A percentile compares a stretch with the other conserved stretches of the same genome.
Evolutionary conservation across 1,140 invertebrate species (phyloP).

Genomic region (Drosophila leontia): DNA sequence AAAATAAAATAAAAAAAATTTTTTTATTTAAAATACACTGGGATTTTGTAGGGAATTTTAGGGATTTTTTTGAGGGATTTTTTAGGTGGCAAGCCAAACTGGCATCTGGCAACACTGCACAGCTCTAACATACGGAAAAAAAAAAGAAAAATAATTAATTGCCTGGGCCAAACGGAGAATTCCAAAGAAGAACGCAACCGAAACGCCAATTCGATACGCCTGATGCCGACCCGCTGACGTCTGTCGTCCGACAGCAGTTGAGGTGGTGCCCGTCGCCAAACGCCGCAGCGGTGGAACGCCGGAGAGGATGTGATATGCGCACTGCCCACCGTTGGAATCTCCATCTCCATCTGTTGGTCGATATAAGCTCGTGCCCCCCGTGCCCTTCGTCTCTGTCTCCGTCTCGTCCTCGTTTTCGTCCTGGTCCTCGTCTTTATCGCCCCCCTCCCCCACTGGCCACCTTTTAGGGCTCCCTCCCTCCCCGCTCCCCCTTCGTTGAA

Average conservation of each 20-base stretch:
- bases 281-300: conserved; percentile 26
- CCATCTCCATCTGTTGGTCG: conserved; percentile 32
- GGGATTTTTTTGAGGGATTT: no score
- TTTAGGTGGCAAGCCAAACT: no score
- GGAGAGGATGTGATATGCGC: conserved; percentile 34
- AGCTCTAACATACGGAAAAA: conserved; percentile 9
- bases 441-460: background rate
- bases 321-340: conserved; percentile 24
- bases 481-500: background rate
- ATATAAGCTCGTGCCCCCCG: conserved; percentile 37
- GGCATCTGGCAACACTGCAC: no score
- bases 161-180: conserved; percentile 23
- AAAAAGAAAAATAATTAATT: conserved; percentile 18
- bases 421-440: background rate
- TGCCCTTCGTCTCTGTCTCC: background rate
- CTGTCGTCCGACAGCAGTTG: conserved; percentile 12
- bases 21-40: no score
- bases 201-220: background rate
- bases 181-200: conserved; percentile 14
- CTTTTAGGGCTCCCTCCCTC: background rate
- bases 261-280: conserved; percentile 15
- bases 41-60: no score
- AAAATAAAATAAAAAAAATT: no score
- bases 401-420: background rate
- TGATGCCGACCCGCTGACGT: conserved; percentile 19